Evolutionary conservation across 1,140 invertebrate species (phyloP).

Genomic region (Olivierus martensii): DNA sequence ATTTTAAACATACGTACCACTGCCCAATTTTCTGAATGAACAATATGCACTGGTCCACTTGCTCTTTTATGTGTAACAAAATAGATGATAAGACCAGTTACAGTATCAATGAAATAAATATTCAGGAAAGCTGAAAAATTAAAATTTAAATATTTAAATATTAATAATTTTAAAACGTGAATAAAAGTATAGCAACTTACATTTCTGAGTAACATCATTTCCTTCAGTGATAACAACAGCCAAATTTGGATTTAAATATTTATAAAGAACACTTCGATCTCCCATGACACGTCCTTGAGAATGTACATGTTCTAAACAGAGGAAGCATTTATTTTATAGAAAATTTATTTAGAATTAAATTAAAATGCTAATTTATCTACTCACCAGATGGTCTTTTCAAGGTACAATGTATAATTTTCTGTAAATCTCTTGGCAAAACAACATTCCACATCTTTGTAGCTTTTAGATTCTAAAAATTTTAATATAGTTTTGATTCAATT

Average conservation of each 20-base stretch:
- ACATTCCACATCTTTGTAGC: slow-evolving; percentile 51
- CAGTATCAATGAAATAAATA: slow-evolving; percentile 76
- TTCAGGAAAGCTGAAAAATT: slow-evolving; percentile 47
- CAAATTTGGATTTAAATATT: slow-evolving; percentile 96
- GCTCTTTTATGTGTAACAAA: slow-evolving; percentile 38
- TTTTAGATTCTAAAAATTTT: slow-evolving; percentile 28
- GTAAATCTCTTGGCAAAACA: slow-evolving; percentile 37
- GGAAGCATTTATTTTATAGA: neutral
- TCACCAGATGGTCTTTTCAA: slow-evolving; percentile 19
- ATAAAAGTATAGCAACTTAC: slow-evolving; percentile 34
- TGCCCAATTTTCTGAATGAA: slow-evolving; percentile 95
- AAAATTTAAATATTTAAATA: too few relatives aligned
- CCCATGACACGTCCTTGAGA: slow-evolving; percentile 88
- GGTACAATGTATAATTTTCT: slow-evolving; percentile 49
- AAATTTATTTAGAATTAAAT: neutral
- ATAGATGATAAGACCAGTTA: slow-evolving; percentile 54
- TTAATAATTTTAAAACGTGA: too few relatives aligned
- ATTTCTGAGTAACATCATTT: slow-evolving; percentile 55
- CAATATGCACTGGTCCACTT: slow-evolving; percentile 65
- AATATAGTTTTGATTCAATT: slow-evolving; percentile 3
- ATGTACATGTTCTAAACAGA: slow-evolving; percentile 65
- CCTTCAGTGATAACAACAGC: slow-evolving; percentile 70
- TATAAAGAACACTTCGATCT: slow-evolving; percentile 93
- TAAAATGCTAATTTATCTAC: slow-evolving; percentile 6
- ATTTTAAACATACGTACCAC: slow-evolving; percentile 37